Base-by-base conservation (phyloP, 2,797 vertebrate genomes). In the Chrysocyon brachyurus region DNA sequence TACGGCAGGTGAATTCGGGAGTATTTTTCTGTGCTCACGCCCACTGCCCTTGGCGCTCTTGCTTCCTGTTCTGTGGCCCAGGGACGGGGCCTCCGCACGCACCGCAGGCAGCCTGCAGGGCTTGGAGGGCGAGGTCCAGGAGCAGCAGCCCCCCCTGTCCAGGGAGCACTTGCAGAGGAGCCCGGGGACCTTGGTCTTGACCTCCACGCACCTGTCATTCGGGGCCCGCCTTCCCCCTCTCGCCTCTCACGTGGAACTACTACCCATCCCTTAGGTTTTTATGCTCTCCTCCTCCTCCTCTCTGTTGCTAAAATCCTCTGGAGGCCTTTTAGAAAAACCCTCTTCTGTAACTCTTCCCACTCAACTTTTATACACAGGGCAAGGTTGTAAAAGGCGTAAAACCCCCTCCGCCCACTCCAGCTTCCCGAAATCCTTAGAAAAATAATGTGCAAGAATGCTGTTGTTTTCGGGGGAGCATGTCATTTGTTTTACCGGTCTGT, bases 401-500 rank as follows among this genome's bases (percentile, higher is more conserved):
- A 33, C 66, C 75, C 59, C 59, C 8, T 54, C 91, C 88, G 11
- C 87, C 57, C 56, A 54, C 31, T 90, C 93, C 89, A 92, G 75
- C 97, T 96, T 97, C 98, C 97, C 94, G 87, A 72, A 96, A 93
- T 98, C 97, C 97, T 98, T 97, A 97, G 97, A 98, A 99, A 98
- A 98, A 99, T 98, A 98, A 98, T 96, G 96, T 96, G 96, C 98
- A 99, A 98, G 98, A 98, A 98, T 98, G 97, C 98, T 97, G 97
- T 98, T 99, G 99, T 99, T 99, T 99, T 98, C 96, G 91, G 98
- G 98, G 98, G 98, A 98, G 98, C 98, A 98, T 99, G 98, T 99
- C 99, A 98, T 99, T 99, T 99, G 98, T 99, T 99, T 99, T 99
- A 98, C 98, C 98, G 98, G 99, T 99, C 99, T 98, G 99, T 99